Evolutionary conservation across 2,888 invertebrate species (phyloP), one percentile per base, ranked within the genome.

Genomic region (Aquatica leii): DNA sequence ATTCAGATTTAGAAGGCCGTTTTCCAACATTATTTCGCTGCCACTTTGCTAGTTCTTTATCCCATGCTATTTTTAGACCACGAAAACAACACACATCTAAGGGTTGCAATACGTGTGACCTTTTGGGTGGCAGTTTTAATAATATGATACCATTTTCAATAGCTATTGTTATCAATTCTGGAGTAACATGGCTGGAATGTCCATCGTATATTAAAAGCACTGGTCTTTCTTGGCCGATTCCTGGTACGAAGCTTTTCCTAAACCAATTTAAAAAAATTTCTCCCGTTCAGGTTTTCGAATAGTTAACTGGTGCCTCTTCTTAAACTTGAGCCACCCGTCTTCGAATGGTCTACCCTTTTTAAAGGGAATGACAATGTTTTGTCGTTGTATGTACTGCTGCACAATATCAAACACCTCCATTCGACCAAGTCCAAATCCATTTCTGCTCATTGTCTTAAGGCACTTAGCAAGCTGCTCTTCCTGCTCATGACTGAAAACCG

Each of bases 231-330:
- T 11, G 37, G 3, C 37, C 37, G 3, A 37, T 43, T 11, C 8
- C 41, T 1, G 8, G 1, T 14, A 43, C 1, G 17, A 43, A 12
- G 1, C 6, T 14, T 8, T 9, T 14, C 14, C 9, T 12, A 43
- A 43, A 43, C 41, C 41, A 43, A 6, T 43, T 43, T 15, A 14
- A 12, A 43, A 43, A 43, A 8, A 43, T 2, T 43, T 43, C 6
- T n/a, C n/a, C n/a, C n/a, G n/a, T 74, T 80, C 75, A 4, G 77
- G 76, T 62, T 71, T 74, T 73, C 78, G 79, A 17, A 78, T 52
- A n/a, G 76, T 74, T 12, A 80, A 52, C 65, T 62, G 62, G 48
- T 72, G 67, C n/a, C 71, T 40, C 50, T 67, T 69, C 49, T 71
- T 73, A 65, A 73, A 75, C 5, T 53, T 1, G 1, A 43, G 2